Evolutionary conservation across 2,113 vertebrate species (phyloP).

Genomic region (Drymodes brunneopygia): DNA sequence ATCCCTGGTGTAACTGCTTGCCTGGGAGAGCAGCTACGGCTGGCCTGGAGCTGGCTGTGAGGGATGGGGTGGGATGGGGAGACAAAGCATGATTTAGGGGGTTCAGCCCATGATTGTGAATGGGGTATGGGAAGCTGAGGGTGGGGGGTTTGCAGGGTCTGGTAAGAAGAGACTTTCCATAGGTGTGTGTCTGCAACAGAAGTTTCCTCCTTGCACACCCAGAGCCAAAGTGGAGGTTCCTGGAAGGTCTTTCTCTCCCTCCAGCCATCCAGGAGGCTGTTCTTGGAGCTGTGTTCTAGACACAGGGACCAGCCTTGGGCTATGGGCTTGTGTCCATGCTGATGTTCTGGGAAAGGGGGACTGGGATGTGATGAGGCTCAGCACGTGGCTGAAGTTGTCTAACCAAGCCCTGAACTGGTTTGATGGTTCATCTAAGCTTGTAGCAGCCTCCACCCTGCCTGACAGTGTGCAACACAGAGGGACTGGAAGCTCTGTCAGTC

Average conservation of each 20-base stretch:
- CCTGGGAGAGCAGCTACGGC: neutral
- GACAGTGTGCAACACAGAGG: accelerated
- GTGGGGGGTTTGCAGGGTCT: neutral
- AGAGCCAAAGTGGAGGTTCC: neutral
- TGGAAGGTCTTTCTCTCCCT: neutral
- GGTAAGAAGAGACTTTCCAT: neutral
- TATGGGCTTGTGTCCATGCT: neutral
- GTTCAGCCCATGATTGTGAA: neutral
- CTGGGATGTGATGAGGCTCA: neutral
- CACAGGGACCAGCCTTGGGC: neutral
- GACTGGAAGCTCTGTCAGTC: neutral
- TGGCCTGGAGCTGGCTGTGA: neutral
- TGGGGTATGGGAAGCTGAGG: neutral
- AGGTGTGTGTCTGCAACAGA: neutral
- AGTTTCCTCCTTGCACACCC: neutral
- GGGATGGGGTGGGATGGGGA: neutral
- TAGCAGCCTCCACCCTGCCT: neutral
- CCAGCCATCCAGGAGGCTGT: neutral
- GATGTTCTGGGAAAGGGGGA: neutral
- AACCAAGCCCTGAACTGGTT: neutral
- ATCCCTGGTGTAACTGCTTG: neutral
- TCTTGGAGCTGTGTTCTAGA: neutral
- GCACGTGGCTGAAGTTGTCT: neutral
- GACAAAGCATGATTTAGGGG: accelerated
- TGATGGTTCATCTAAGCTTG: neutral